A percentile compares a stretch with the other conserved stretches of the same genome.
These are phyloP conservation scores for Procambarus virginalis DNA, from an alignment of 1,140 invertebrate genomes.

Conservation along the genomic window DNA sequence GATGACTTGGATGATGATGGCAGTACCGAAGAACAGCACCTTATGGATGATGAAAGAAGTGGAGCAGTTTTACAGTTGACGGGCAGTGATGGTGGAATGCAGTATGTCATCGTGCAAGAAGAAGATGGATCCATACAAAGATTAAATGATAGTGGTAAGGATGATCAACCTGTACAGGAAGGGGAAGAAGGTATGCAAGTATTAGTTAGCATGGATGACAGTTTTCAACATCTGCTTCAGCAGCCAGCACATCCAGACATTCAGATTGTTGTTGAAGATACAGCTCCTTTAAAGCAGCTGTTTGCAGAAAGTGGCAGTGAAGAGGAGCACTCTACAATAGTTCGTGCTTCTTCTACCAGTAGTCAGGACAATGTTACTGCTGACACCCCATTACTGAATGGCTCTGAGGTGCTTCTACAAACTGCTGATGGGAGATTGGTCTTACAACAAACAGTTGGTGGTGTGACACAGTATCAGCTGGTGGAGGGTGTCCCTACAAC, in stretches of 20 bases:
- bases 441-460: slow-evolving; percentile 53
- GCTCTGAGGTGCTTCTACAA: slow-evolving; percentile 48
- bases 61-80: slow-evolving; percentile 45
- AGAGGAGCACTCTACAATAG: neutral
- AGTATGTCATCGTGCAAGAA: slow-evolving; percentile 48
- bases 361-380: slow-evolving; percentile 23
- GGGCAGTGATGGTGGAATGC: slow-evolving; percentile 35
- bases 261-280: slow-evolving; percentile 50
- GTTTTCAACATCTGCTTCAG: slow-evolving; percentile 44
- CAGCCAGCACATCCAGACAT: slow-evolving; percentile 44
- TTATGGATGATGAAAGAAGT: slow-evolving; percentile 18
- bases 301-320: slow-evolving; percentile 25
- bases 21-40: slow-evolving; percentile 13
- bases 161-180: slow-evolving; percentile 10
- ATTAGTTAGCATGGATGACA: slow-evolving; percentile 48
- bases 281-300: slow-evolving; percentile 42
- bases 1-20: slow-evolving; percentile 52
- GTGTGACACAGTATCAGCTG: slow-evolving; percentile 57
- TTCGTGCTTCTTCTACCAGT: neutral
- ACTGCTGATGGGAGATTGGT: slow-evolving; percentile 43
- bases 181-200: slow-evolving; percentile 37
- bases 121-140: slow-evolving; percentile 11
- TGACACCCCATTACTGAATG: slow-evolving; percentile 40
- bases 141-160: slow-evolving; percentile 13
- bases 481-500: slow-evolving; percentile 46